These are phyloP conservation scores for Epicauta chinensis DNA, from an alignment of 1,140 invertebrate species.

Conservation along the genomic window DNA sequence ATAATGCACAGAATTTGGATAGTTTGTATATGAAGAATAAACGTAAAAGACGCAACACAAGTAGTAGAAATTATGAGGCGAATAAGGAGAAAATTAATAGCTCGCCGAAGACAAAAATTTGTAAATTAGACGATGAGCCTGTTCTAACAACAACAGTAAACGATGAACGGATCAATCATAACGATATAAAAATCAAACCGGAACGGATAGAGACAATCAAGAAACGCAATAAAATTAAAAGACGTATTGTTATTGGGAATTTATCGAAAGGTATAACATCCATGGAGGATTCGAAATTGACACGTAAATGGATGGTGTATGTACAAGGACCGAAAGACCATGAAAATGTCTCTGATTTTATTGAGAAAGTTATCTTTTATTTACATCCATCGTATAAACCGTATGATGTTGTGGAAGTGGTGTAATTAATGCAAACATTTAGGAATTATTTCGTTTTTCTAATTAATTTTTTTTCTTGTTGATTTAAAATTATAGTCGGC, in stretches of 20 bases:
- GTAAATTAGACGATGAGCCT: background rate
- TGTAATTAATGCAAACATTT: conserved; percentile 44
- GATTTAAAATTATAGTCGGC: conserved; percentile 45
- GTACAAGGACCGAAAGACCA: conserved; percentile 60
- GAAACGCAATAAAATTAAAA: conserved; percentile 36
- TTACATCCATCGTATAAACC: conserved; percentile 82
- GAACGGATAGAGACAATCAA: conserved; percentile 2
- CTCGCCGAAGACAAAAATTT: background rate
- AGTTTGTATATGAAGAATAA: conserved; percentile 34
- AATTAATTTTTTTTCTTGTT: background rate
- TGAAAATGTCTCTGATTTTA: conserved; percentile 55
- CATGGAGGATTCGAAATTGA: conserved; percentile 62
- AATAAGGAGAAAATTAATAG: background rate
- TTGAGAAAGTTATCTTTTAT: conserved; percentile 73
- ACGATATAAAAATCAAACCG: conserved; percentile 7
- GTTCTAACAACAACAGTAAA: too few species aligned
- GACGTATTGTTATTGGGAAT: conserved; percentile 65
- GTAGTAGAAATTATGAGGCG: background rate
- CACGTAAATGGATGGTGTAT: conserved; percentile 88
- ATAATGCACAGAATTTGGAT: conserved; percentile 45
- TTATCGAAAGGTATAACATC: conserved; percentile 76
- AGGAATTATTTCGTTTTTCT: background rate
- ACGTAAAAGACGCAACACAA: conserved; percentile 15
- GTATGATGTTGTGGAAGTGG: conserved; percentile 77
- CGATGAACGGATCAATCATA: conserved; percentile 1